Percentiles rank a stretch among this genome's conserved stretches.
phyloP scores from a whole-genome alignment of 2,797 vertebrate species.

The Enteromius paludinosus region DNA sequence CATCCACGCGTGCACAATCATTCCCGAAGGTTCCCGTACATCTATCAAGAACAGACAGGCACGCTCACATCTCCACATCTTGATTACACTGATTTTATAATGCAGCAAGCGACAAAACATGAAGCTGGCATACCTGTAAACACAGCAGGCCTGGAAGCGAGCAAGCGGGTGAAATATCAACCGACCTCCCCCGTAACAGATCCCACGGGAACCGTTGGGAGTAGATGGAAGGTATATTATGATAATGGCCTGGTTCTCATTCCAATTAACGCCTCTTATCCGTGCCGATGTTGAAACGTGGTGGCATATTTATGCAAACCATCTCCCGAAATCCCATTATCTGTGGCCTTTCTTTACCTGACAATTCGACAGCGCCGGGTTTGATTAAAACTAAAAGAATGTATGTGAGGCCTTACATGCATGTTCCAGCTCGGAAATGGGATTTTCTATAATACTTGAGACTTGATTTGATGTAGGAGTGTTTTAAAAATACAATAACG shows the following conservation, averaged over 20 bases:
- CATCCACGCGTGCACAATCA: constrained; percentile 44
- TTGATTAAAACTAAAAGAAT: constrained; percentile 30
- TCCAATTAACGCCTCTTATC: constrained; percentile 51
- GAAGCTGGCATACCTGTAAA: constrained; percentile 5
- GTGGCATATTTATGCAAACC: constrained; percentile 44
- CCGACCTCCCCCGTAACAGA: constrained; percentile 3
- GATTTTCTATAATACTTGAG: neutral
- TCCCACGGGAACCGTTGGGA: constrained; percentile 29
- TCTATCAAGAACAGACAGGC: constrained; percentile 42
- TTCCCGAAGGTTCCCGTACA: constrained; percentile 36
- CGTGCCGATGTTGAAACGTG: constrained; percentile 34
- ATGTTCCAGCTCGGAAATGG: neutral
- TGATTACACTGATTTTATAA: constrained; percentile 30
- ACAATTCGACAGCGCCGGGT: neutral
- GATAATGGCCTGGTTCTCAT: constrained; percentile 49
- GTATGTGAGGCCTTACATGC: neutral
- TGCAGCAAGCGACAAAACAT: neutral
- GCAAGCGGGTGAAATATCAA: constrained; percentile 25
- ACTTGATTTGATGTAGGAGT: neutral
- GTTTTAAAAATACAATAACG: neutral
- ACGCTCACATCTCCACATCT: constrained; percentile 16
- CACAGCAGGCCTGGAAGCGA: neutral
- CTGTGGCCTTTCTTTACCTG: constrained; percentile 31
- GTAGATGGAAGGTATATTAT: constrained; percentile 49
- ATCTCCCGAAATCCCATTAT: constrained; percentile 43